phyloP scores from a whole-genome alignment of 2,888 invertebrate genomes.

The Himalopsyche anomala region DNA sequence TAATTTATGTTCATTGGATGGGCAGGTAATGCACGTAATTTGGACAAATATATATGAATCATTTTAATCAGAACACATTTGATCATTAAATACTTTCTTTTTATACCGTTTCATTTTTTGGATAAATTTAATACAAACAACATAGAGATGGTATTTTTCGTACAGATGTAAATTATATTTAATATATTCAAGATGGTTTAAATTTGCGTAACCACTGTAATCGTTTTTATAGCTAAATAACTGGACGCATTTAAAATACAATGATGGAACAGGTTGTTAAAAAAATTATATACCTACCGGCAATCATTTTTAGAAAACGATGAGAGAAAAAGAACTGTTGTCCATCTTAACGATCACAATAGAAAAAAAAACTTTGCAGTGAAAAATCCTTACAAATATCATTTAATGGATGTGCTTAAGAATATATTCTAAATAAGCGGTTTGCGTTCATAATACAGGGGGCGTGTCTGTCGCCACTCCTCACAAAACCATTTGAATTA shows the following conservation, averaged over 20 bases:
- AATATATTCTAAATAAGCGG: constrained; percentile 10
- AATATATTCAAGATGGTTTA: not conserved
- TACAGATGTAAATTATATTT: constrained; percentile 5
- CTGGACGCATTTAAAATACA: constrained; percentile 17
- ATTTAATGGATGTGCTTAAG: constrained; percentile 10
- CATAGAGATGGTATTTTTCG: not conserved
- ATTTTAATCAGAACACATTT: too few relatives aligned
- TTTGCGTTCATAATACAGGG: not conserved
- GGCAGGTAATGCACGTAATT: too few relatives aligned
- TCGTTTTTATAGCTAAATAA: constrained; percentile 30
- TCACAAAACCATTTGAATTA: constrained; percentile 19
- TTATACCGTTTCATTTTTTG: too few relatives aligned
- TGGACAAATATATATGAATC: too few relatives aligned
- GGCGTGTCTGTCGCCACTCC: constrained; percentile 26
- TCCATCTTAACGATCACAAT: constrained; percentile 14
- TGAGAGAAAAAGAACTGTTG: constrained; percentile 15
- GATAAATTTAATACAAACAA: too few relatives aligned
- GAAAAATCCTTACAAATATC: constrained; percentile 24
- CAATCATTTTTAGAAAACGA: constrained; percentile 30
- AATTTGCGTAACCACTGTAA: not conserved
- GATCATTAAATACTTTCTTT: too few relatives aligned
- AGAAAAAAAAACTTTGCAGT: not conserved
- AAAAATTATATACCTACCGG: constrained; percentile 17
- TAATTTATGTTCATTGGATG: too few relatives aligned
- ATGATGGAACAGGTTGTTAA: constrained; percentile 30